Base-by-base conservation (phyloP, 1,140 invertebrate species). In the Pteromalus puparum region DNA sequence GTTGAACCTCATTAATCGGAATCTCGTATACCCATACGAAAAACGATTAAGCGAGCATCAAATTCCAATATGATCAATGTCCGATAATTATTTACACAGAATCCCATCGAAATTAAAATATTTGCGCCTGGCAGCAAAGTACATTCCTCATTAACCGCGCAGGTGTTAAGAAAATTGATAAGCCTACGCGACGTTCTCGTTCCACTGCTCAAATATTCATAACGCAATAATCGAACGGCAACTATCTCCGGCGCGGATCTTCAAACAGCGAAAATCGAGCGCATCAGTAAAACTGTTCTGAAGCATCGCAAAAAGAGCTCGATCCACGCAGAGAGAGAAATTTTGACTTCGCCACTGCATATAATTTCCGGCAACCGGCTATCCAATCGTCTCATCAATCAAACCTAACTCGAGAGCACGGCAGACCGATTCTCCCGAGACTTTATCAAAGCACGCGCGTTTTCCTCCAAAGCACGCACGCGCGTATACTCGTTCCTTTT, bases 361-460 rank as follows among this genome's bases (percentile, higher is more conserved):
- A 46, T 46, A 46, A 46, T 46, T 46, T 9, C 10, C 42, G 42
- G 4, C 46, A 42, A 42, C 38, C 6, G 38, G 9, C 38, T 42
- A 42, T 48, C 28, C 18, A 28, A 70, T 48, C 46, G 26, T 24
- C 46, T 38, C 80, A 73, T 73, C 68, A 61, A 73, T 72, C 46
- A 73, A 73, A 81, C 30, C 24, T 67, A 65, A 46, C 76, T 28
- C 9, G 26, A 15, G 18, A 53, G 13, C n/a, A 0, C 65, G 65
- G 34, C n/a, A 21, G 18, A 38, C 38, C 38, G 30, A 73, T 34
- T 34, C 70, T 15, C 30, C 18, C 0, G 72, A 82, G 48, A 82
- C 81, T 75, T 75, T 74, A 74, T 82, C 80, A 46, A 42, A n/a
- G n/a, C 46, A 13, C 46, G 26, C 38, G 61, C 61, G n/a, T 42